Evolutionary conservation across 2,113 vertebrate genomes (phyloP), one percentile per base, ranked within the genome.

Genomic region (Atrichornis clamosus): DNA sequence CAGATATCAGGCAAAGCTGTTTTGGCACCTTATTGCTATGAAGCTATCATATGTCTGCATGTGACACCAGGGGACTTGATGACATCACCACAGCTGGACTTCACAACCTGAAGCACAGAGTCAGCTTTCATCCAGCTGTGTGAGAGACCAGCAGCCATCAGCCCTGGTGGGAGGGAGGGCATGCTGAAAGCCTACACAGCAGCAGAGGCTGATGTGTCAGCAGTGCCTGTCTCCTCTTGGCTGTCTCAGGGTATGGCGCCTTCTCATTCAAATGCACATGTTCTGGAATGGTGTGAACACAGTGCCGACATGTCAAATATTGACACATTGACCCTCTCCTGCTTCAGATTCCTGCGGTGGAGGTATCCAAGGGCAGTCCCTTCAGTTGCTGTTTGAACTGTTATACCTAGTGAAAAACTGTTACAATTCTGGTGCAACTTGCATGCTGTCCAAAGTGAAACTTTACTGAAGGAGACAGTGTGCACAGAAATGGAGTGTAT

Each of bases 181-280:
- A 1, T 17, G 15, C 47, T 32, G 7, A 26, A 26, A 72, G 10
- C 13, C 28, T 19, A 5, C 1, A 3, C 17, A 22, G 37, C 50
- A 58, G 8, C 37, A 44, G 39, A 91, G 35, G 33, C 42, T 68
- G 62, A 72, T 39, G 27, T 13, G 15, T 33, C 53, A 69, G 63
- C 1, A 1, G 22, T 50, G 50, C 12, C 46, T 44, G 4, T 35
- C 41, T 73, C 27, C 35, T 22, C 69, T 13, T 37, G 53, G 56
- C 27, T 79, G 0, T 27, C 32, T 13, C n/a, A 37, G 17, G 5
- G 10, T 46, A 12, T 6, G 52, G 9, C 19, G 23, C 24, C 16
- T 69, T 39, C 72, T 58, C 14, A 20, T 59, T 68, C 39, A 42
- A 59, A 41, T 23, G 28, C 19, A 55, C 0, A 0, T 35, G 20